Base-by-base conservation (phyloP, 2,797 vertebrate genomes). In the Mionectes olivaceus region DNA sequence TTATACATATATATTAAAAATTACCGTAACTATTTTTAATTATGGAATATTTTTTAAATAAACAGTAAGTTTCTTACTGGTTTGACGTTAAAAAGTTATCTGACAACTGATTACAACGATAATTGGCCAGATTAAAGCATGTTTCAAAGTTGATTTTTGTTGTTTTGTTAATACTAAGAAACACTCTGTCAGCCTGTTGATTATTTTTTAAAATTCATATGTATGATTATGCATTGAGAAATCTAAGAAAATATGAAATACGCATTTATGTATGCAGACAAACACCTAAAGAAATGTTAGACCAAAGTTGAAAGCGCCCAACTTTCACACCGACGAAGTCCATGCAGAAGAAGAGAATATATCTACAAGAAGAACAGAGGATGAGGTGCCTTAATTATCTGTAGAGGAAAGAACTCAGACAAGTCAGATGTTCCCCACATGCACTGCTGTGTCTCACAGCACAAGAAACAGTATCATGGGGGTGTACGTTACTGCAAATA, bases 401-500 rank as follows among this genome's bases (percentile, higher is more conserved):
- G 7, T 17, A 50, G 37, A 80, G 41, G 11, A 44, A 43, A 69
- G 25, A 73, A 16, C 25, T 37, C 32, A 18, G 43, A 16, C 19
- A 71, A 68, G 43, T 33, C 15, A 52, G 41, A 52, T 0, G 2
- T 7, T 78, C 32, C 50, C 46, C 13, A 24, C 8, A 5, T 2
- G 19, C 25, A 37, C 18, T 53, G 24, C 53, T 60, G 19, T 32
- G 4, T 60, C 63, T 75, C 37, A 13, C 2, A 52, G 67, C 24
- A 50, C 37, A 35, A 28, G 79, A 19, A 17, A 32, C 7, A 17
- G 30, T 13, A 43, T 19, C 55, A 8, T 1, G 9, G 16, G 13
- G 5, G 16, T 10, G 19, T 6, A 11, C 0, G 0, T 22, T 46
- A 24, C 19, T 5, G 3, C 1, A 4, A n/a, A 5, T 14, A 5